Evolutionary conservation across 2,888 invertebrate genomes (phyloP), one percentile per base, ranked within the genome.

Genomic region (Acleris holmiana): DNA sequence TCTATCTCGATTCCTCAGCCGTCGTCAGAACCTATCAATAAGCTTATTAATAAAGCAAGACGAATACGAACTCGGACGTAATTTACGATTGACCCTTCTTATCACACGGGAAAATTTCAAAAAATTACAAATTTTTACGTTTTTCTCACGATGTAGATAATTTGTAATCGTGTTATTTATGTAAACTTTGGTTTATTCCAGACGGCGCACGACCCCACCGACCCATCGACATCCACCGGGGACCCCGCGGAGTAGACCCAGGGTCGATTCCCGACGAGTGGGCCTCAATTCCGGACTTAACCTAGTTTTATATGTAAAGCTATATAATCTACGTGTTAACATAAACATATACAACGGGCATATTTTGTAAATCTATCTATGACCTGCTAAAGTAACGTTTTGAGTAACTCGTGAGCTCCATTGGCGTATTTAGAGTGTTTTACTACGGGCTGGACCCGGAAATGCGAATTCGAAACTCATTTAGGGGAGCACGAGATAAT

Each of bases 201-300:
- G 90, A 76, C 80, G 88, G 88, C 88, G 89, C 86, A 76, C 68
- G 79, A 83, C 70, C 81, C 84, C 80, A 78, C 85, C 76, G 87
- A 85, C 60, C 80, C 85, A 62, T 84, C 86, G 69, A 76, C 75
- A 10, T 69, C 71, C 55, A 70, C 66, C 62, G 66, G 67, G 82
- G 79, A 71, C 76, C 71, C 68, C 79, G 76, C 73, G 78, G 73
- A 68, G 76, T 77, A 73, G 74, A 71, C 71, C 75, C 72, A 65
- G 63, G 67, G 71, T 71, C 72, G 60, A 72, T 59, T 61, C 67
- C 64, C 63, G 59, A 72, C 73, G 72, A 68, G 69, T 69, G 73
- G 69, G 70, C 67, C 61, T 68, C 66, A 67, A 58, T 70, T 70
- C 70, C 69, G 72, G 71, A 77, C 75, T 76, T 54, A 59, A 64